Percentiles rank a stretch among this genome's conserved stretches.
phyloP scores from a whole-genome alignment of 2,888 invertebrate genomes.

The Sabatieria punctata region DNA sequence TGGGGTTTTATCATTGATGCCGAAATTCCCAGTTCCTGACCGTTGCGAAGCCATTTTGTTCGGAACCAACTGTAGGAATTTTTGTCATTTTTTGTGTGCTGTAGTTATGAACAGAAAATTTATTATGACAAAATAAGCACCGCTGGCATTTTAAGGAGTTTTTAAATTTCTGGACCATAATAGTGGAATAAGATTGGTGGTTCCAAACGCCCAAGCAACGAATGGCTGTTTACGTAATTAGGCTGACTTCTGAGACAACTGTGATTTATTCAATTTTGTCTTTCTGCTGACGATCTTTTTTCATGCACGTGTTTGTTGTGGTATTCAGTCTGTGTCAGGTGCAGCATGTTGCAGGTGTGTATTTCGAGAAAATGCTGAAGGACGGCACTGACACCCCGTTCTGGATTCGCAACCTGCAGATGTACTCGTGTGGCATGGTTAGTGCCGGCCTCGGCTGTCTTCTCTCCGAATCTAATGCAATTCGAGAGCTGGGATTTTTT shows the following conservation, averaged over 20 bases:
- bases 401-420: slow-evolving; percentile 32
- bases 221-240: too few species aligned
- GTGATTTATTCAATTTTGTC: not conserved
- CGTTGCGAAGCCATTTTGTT: too few species aligned
- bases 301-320: not conserved
- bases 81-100: too few species aligned
- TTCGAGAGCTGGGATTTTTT: slow-evolving; percentile 26
- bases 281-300: not conserved
- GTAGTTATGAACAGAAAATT: too few species aligned
- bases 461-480: slow-evolving; percentile 17
- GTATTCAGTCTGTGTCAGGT: too few species aligned
- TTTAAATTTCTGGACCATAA: too few species aligned
- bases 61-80: not conserved
- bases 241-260: not conserved
- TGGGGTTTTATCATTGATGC: too few species aligned
- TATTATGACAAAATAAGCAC: too few species aligned
- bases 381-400: slow-evolving; percentile 24
- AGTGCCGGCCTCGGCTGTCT: slow-evolving; percentile 20
- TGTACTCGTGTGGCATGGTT: slow-evolving; percentile 30
- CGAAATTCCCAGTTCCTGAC: too few species aligned
- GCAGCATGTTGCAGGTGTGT: slow-evolving; percentile 19
- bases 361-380: slow-evolving; percentile 32
- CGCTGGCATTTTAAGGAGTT: too few species aligned
- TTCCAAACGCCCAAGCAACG: too few species aligned
- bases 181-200: too few species aligned